These are phyloP conservation scores for Megalopta genalis DNA, from an alignment of 1,140 invertebrate species.

Conservation along the genomic window DNA sequence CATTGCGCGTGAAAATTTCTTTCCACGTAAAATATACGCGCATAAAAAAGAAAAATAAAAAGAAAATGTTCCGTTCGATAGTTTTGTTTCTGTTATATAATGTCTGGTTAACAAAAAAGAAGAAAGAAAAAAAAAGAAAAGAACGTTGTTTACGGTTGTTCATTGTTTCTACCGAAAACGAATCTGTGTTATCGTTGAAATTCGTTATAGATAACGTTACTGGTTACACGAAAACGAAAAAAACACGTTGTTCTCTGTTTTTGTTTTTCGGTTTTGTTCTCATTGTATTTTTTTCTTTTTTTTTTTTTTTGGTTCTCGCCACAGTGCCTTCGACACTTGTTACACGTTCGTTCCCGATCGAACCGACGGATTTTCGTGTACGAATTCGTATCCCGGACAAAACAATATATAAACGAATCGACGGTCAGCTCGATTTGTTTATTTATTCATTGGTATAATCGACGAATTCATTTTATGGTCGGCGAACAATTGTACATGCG, in stretches of 20 bases:
- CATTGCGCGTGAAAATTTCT: conserved; percentile 17
- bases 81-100: conserved; percentile 3
- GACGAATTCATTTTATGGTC: conserved; percentile 1
- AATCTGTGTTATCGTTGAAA: conserved; percentile 12
- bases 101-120: neutral
- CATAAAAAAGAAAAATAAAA: no score
- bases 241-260: neutral
- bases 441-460: conserved; percentile 17
- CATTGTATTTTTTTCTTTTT: neutral
- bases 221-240: neutral
- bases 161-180: conserved; percentile 17
- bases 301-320: conserved; percentile 11
- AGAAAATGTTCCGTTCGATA: neutral
- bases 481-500: neutral
- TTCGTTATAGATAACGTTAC: neutral
- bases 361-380: neutral
- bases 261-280: neutral
- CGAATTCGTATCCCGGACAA: neutral
- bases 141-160: conserved; percentile 33
- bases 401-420: conserved; percentile 27
- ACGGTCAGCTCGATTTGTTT: conserved; percentile 6
- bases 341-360: neutral
- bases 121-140: no score
- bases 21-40: conserved; percentile 1
- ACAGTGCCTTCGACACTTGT: conserved; percentile 4